Percentiles rank a stretch among this genome's conserved stretches.
phyloP scores from a whole-genome alignment of 2,888 invertebrate species.

The Hypselothyrea guttata region DNA sequence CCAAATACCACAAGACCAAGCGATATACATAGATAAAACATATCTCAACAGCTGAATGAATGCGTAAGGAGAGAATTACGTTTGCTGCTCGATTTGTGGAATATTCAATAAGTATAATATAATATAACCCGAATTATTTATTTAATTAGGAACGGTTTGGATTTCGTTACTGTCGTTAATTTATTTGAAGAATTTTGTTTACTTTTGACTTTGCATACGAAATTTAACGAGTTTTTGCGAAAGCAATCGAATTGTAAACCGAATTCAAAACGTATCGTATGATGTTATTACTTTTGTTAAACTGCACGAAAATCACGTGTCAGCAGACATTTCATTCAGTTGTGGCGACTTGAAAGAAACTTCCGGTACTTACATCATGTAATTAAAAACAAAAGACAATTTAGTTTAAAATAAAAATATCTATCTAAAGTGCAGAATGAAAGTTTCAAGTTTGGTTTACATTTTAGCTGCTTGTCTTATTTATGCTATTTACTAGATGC shows the following conservation, averaged over 20 bases:
- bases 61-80: conserved; percentile 2
- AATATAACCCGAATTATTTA: too few relatives aligned
- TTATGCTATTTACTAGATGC: not conserved
- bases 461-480: too few relatives aligned
- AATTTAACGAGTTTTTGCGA: not conserved
- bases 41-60: conserved; percentile 25
- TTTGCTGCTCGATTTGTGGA: conserved; percentile 1
- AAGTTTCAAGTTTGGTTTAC: too few relatives aligned
- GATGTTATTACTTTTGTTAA: not conserved
- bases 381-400: too few relatives aligned
- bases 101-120: not conserved
- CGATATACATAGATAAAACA: conserved; percentile 6
- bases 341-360: too few relatives aligned
- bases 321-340: conserved; percentile 1
- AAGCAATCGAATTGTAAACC: conserved; percentile 15
- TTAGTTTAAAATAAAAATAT: too few relatives aligned
- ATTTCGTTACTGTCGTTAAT: conserved; percentile 1
- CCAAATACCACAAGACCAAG: not conserved
- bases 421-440: too few relatives aligned
- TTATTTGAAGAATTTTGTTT: conserved; percentile 13
- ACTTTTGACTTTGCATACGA: conserved; percentile 1
- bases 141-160: not conserved
- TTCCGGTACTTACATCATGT: too few relatives aligned
- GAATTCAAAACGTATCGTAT: conserved; percentile 1
- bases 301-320: too few relatives aligned